Evolutionary conservation across 2,113 vertebrate species (phyloP).

Genomic region (Myiagra hebetior): DNA sequence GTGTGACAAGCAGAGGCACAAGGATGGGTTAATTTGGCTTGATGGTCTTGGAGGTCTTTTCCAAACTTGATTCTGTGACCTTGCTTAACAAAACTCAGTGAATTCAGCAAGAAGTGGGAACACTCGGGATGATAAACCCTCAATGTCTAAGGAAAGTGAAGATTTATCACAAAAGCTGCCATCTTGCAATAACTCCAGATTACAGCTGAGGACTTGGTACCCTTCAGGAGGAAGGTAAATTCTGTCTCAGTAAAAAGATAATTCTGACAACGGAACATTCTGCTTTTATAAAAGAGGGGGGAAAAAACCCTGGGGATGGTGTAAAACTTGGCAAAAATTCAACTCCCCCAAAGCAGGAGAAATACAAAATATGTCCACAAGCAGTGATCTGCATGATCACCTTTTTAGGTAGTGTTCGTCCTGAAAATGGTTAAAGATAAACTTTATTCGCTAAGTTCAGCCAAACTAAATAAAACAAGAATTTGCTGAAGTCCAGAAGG

Average conservation of each 20-base stretch:
- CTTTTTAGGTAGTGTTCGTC: neutral
- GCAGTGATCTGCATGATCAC: neutral
- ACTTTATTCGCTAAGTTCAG: neutral
- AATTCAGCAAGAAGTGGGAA: neutral
- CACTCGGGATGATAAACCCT: neutral
- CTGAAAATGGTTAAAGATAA: neutral
- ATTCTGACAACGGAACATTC: neutral
- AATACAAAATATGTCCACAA: neutral
- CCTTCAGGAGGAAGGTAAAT: neutral
- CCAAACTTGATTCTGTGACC: neutral
- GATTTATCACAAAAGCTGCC: neutral
- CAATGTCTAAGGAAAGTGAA: neutral
- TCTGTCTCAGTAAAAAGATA: neutral
- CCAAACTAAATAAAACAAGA: slow-evolving; percentile 25
- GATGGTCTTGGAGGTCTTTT: neutral
- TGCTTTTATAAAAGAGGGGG: neutral
- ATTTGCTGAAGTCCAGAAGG: slow-evolving; percentile 25
- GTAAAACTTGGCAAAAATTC: neutral
- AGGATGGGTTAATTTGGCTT: too few species aligned
- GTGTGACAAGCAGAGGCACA: neutral
- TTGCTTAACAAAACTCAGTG: rapidly evolving
- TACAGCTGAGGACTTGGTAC: neutral
- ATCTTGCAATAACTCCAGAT: neutral
- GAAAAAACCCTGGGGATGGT: neutral
- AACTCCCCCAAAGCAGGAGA: neutral